Evolutionary conservation across 2,888 invertebrate species (phyloP).

Genomic region (Drosophila robusta): DNA sequence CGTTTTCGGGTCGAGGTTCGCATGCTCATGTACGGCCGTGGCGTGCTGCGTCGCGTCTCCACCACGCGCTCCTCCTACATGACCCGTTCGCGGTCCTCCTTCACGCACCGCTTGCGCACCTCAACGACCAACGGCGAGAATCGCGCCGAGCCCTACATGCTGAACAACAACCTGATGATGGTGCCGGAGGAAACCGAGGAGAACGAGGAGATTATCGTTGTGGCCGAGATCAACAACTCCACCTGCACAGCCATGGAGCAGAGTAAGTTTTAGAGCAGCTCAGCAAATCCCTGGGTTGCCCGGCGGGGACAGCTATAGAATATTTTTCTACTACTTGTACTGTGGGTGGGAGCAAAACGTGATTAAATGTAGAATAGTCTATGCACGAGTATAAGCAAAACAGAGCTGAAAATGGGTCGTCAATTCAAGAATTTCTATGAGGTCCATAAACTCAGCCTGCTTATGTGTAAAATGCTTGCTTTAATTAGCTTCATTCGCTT

Average conservation of each 20-base stretch:
- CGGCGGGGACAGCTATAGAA: background rate
- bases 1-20: slow-evolving; percentile 88
- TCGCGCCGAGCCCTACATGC: slow-evolving; percentile 53
- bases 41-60: slow-evolving; percentile 68
- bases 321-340: slow-evolving; percentile 3
- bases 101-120: slow-evolving; percentile 68
- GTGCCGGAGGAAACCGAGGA: slow-evolving; percentile 79
- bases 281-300: slow-evolving; percentile 11
- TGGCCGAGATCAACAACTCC: slow-evolving; percentile 66
- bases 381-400: background rate
- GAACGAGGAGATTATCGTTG: slow-evolving; percentile 68
- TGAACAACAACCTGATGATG: slow-evolving; percentile 74
- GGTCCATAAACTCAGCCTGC: no score
- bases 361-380: slow-evolving; percentile 1
- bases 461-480: no score
- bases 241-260: slow-evolving; percentile 53
- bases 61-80: slow-evolving; percentile 82
- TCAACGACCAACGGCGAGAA: slow-evolving; percentile 33
- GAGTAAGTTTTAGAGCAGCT: slow-evolving; percentile 68
- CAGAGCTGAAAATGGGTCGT: background rate
- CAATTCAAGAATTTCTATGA: no score
- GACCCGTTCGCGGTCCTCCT: slow-evolving; percentile 75
- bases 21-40: slow-evolving; percentile 75
- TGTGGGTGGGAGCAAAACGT: background rate
- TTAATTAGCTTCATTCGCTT: no score